A percentile compares a stretch with the other conserved stretches of the same genome.
These are phyloP conservation scores for Cervus canadensis DNA, from an alignment of 2,113 vertebrate genomes.

Conservation along the genomic window DNA sequence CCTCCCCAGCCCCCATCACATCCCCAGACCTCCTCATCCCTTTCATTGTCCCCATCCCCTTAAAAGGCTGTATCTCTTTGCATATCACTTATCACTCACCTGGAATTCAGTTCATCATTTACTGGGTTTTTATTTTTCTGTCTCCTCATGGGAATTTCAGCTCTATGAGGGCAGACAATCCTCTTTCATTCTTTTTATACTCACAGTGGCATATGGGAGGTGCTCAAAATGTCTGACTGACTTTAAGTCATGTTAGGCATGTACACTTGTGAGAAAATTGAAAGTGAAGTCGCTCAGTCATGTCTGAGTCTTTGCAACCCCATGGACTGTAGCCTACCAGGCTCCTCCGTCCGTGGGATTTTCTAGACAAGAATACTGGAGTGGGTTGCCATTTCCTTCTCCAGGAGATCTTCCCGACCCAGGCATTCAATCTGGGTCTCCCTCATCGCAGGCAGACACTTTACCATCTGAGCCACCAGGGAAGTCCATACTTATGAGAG, in stretches of 20 bases:
- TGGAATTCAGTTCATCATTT: neutral
- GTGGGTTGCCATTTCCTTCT: neutral
- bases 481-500: neutral
- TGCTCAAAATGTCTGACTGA: no score
- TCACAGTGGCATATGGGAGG: neutral
- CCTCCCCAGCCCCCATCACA: neutral
- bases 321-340: neutral
- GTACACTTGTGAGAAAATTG: neutral
- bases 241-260: fast-evolving
- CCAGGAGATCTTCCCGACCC: neutral
- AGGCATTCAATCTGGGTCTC: neutral
- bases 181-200: fast-evolving
- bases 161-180: neutral
- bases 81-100: neutral
- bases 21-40: neutral
- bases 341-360: neutral
- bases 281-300: neutral
- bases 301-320: neutral
- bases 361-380: neutral
- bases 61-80: no score
- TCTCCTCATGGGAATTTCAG: fast-evolving
- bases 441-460: neutral
- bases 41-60: no score
- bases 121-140: neutral
- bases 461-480: neutral